Evolutionary conservation across 1,140 invertebrate genomes (phyloP), one percentile per base, ranked within the genome.

Genomic region (Arctopsyche grandis): DNA sequence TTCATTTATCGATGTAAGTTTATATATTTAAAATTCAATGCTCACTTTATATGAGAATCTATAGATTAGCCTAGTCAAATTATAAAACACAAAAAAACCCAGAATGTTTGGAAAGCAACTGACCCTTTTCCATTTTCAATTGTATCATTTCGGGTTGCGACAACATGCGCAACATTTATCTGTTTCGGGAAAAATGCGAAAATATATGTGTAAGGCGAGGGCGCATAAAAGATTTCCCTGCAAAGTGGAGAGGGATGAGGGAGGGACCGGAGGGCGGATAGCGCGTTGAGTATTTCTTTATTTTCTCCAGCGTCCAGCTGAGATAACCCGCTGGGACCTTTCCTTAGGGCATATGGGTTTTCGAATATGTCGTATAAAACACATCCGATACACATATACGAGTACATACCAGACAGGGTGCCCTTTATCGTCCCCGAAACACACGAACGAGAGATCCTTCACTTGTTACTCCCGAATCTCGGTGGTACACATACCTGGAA

Each of bases 281-380:
- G 24, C 26, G 24, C 21, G 46, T 74, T 38, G 26, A 74, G 26
- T 74, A 74, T 58, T 74, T 74, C 71, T 74, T 74, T 74, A 74
- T 74, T 74, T 74, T 29, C 1, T 74, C 29, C 16, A 71, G 69
- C 12, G 71, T 74, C 69, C 69, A 71, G 69, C 69, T 71, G 69
- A 48, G 71, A 58, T 58, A 46, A 38, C 71, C 71, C 71, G 71
- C 71, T 74, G 71, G 52, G 71, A 74, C 71, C 21, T 56, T 74
- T 58, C 71, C 43, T 74, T 21, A 14, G 52, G 71, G 52, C 24
- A 74, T 38, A 74, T 66, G 63, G 71, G 71, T 38, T 74, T 71
- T 46, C 29, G 69, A 71, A 71, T 26, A 66, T 66, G 63, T 66
- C 63, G 63, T 66, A 66, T 66, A 66, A 66, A 66, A 66, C 63